A percentile compares a stretch with the other conserved stretches of the same genome.
Evolutionary conservation across 2,113 vertebrate species (phyloP).

Genomic region (Oophaga pumilio): DNA sequence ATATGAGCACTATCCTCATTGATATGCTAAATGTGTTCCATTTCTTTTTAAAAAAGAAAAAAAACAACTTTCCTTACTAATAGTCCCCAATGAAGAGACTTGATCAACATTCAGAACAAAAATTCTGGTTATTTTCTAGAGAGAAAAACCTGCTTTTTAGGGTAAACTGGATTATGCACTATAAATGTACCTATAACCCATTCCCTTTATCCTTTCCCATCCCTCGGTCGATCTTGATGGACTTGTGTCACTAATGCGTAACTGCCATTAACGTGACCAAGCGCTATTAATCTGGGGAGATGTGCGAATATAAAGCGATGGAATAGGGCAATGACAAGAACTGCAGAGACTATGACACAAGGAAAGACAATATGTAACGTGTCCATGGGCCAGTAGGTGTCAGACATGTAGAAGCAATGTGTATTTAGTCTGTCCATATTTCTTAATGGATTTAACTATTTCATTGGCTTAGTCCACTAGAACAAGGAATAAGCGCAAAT

Average conservation of each 20-base stretch:
- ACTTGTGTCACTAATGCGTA: too few species aligned
- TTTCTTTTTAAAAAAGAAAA: neutral
- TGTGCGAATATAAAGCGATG: neutral
- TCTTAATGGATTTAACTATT: constrained; percentile 5
- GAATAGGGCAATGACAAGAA: neutral
- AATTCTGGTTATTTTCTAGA: too few species aligned
- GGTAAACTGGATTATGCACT: too few species aligned
- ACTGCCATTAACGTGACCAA: too few species aligned
- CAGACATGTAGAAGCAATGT: constrained; percentile 18
- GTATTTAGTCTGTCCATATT: neutral
- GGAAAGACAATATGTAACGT: neutral
- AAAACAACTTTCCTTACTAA: neutral
- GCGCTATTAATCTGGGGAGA: neutral
- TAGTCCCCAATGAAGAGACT: neutral
- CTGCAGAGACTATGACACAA: neutral
- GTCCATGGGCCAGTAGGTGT: constrained; percentile 9
- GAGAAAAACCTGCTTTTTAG: too few species aligned
- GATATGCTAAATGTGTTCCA: neutral
- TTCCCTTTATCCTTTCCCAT: too few species aligned
- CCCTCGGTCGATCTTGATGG: too few species aligned
- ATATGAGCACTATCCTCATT: neutral
- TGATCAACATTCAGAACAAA: too few species aligned
- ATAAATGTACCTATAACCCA: too few species aligned
- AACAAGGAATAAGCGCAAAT: neutral
- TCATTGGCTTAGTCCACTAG: neutral